Conservation (phyloP, 2,888 invertebrate genomes). For the Melieria crassipennis region DNA sequence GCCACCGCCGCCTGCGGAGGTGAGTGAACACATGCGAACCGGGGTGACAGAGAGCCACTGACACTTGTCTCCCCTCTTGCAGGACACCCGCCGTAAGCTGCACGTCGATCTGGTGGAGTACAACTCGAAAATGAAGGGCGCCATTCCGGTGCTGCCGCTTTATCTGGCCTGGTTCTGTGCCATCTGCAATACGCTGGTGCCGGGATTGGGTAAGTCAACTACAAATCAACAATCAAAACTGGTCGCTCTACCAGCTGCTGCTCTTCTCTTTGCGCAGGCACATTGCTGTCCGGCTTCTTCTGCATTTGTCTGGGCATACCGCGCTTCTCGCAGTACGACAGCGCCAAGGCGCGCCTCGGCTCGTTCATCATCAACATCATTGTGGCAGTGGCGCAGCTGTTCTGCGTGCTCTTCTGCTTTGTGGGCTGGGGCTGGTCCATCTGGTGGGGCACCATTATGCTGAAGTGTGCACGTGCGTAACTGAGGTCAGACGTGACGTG, state of each 20-base stretch:
- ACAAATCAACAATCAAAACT: neutral
- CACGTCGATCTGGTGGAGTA: conserved; percentile 83
- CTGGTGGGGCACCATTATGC: conserved; percentile 96
- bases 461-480: conserved; percentile 86
- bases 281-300: conserved; percentile 87
- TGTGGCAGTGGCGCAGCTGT: conserved; percentile 88
- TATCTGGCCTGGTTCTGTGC: conserved; percentile 89
- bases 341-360: conserved; percentile 78
- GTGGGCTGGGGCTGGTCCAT: conserved; percentile 99
- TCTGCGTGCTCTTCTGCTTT: conserved; percentile 92
- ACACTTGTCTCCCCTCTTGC: conserved; percentile 28
- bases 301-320: conserved; percentile 91
- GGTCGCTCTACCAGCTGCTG: neutral
- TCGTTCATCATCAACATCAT: conserved; percentile 86
- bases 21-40: conserved; percentile 47
- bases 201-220: conserved; percentile 75
- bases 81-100: conserved; percentile 81
- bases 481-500: neutral
- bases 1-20: conserved; percentile 69
- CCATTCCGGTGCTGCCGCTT: conserved; percentile 90
- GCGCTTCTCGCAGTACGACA: conserved; percentile 83
- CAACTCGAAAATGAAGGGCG: conserved; percentile 87
- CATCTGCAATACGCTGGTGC: conserved; percentile 80
- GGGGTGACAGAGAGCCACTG: neutral
- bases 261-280: conserved; percentile 73